phyloP scores from a whole-genome alignment of 2,113 vertebrate species.

The Cryptomyrus ogoouensis region DNA sequence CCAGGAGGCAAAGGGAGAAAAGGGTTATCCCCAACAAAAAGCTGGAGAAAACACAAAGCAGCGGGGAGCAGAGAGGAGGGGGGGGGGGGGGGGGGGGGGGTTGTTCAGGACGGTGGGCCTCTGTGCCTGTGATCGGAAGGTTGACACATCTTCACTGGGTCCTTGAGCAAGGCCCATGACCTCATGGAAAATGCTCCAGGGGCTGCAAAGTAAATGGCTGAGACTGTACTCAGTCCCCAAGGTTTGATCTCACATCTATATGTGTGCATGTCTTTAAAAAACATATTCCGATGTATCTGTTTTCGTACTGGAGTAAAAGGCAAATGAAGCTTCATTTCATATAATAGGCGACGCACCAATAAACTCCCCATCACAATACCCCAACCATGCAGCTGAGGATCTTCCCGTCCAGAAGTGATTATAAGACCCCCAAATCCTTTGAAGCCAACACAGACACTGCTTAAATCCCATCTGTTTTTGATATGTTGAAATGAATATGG shows the following conservation, averaged over 20 bases:
- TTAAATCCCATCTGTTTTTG: conserved; percentile 46
- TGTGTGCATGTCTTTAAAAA: background rate
- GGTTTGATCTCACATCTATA: background rate
- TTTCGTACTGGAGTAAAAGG: background rate
- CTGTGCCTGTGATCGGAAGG: background rate
- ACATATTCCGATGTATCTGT: background rate
- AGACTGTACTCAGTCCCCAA: background rate
- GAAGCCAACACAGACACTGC: conserved; percentile 26
- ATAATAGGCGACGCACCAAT: background rate
- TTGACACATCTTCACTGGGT: background rate
- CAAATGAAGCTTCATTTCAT: background rate
- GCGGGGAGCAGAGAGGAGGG: too few species aligned
- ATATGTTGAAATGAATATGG: conserved; percentile 7
- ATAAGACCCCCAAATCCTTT: conserved; percentile 40
- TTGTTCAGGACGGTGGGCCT: background rate
- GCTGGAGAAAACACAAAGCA: too few species aligned
- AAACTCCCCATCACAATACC: background rate
- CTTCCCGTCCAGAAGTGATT: conserved; percentile 24
- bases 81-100: too few species aligned
- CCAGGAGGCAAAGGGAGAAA: too few species aligned
- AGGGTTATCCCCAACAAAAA: too few species aligned
- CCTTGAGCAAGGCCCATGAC: background rate
- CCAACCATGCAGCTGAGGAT: background rate
- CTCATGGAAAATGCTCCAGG: background rate
- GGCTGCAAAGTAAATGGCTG: background rate